These are phyloP conservation scores for Tetrapedia diversipes DNA, from an alignment of 2,888 invertebrate genomes.

Conservation along the genomic window DNA sequence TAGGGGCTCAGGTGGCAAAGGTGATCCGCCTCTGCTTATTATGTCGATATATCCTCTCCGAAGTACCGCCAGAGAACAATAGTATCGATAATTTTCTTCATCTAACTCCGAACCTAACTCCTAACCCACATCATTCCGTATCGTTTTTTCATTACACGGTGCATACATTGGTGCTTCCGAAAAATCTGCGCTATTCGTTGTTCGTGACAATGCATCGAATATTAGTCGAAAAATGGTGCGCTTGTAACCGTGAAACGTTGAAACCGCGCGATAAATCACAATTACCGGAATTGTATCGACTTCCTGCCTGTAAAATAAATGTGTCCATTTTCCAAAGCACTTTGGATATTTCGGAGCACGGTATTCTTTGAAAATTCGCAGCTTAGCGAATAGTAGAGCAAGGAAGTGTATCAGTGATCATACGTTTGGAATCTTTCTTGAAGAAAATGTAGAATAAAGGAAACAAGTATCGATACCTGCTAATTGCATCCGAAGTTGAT, in stretches of 20 bases:
- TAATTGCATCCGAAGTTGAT: too few relatives aligned
- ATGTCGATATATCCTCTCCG: conserved; percentile 57
- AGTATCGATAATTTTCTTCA: too few relatives aligned
- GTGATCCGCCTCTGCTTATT: conserved; percentile 63
- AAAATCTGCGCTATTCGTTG: neutral
- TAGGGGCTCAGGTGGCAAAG: conserved; percentile 64
- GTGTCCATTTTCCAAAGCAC: neutral
- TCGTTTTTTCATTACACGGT: neutral
- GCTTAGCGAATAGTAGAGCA: too few relatives aligned
- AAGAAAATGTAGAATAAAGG: too few relatives aligned
- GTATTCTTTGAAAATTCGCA: neutral
- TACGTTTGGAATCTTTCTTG: too few relatives aligned
- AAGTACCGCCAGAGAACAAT: conserved; percentile 44
- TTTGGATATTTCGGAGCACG: neutral
- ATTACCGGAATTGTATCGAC: conserved; percentile 48
- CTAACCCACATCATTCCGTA: neutral
- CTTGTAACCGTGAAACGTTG: conserved; percentile 4
- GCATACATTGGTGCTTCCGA: too few relatives aligned
- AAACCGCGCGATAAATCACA: conserved; percentile 29
- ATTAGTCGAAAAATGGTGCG: conserved; percentile 39
- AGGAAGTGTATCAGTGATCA: too few relatives aligned
- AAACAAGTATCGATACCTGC: too few relatives aligned
- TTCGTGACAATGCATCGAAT: conserved; percentile 26
- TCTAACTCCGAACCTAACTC: too few relatives aligned
- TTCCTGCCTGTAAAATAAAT: conserved; percentile 6